Evolutionary conservation across 2,797 vertebrate species (phyloP).

Genomic region (Galaxias olidus): DNA sequence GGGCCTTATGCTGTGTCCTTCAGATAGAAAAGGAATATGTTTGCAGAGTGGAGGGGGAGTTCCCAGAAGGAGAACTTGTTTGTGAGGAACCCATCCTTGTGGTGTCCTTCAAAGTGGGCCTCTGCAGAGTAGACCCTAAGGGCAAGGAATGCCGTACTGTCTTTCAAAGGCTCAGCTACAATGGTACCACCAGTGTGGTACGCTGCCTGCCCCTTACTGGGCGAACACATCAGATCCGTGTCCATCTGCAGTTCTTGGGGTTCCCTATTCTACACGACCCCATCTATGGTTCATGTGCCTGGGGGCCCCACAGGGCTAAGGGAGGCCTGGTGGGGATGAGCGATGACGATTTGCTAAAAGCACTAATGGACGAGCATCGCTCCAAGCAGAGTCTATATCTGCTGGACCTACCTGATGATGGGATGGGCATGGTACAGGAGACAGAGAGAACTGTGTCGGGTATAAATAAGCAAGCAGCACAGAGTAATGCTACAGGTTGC

Average conservation of each 20-base stretch:
- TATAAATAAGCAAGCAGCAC: conserved; percentile 8
- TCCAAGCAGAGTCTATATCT: conserved; percentile 84
- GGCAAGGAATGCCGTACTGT: conserved; percentile 88
- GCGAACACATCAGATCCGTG: conserved; percentile 96
- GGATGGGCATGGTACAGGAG: conserved; percentile 7
- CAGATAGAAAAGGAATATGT: conserved; percentile 97
- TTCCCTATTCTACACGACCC: conserved; percentile 95
- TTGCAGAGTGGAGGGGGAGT: conserved; percentile 90
- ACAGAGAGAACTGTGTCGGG: conserved; percentile 2
- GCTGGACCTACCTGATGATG: conserved; percentile 72
- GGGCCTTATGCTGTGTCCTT: conserved; percentile 5
- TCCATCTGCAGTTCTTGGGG: conserved; percentile 94
- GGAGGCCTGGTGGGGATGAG: conserved; percentile 83
- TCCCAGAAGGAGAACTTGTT: conserved; percentile 81
- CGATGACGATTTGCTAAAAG: conserved; percentile 85
- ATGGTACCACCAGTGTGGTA: conserved; percentile 87
- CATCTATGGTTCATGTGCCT: conserved; percentile 90
- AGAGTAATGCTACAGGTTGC: not conserved
- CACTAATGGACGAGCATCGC: conserved; percentile 85
- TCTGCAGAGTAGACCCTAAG: conserved; percentile 89
- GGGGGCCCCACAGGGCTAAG: conserved; percentile 87
- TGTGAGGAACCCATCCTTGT: conserved; percentile 95
- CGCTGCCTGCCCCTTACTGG: conserved; percentile 88
- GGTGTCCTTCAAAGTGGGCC: conserved; percentile 87
- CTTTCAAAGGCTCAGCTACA: conserved; percentile 90